Evolutionary conservation across 2,888 invertebrate genomes (phyloP).

Genomic region (Polymixis flavicincta): DNA sequence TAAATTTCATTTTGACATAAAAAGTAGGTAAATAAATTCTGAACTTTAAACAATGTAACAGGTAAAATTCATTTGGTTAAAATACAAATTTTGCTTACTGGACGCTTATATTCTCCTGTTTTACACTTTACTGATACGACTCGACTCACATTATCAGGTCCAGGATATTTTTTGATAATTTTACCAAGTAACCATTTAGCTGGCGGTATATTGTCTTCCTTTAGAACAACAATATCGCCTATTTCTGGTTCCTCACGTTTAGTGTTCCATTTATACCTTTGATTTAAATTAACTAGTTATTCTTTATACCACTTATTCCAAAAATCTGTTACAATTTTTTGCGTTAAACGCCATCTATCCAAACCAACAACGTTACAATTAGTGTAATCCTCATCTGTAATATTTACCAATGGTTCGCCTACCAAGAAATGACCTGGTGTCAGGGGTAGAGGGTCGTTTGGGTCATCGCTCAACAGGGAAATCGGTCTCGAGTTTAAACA

Average conservation of each 20-base stretch:
- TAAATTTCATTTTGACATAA: not conserved
- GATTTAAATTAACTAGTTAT: too few relatives aligned
- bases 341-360: not conserved
- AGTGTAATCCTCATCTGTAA: constrained; percentile 1
- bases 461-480: not conserved
- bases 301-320: too few relatives aligned
- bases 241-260: not conserved
- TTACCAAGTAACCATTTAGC: too few relatives aligned
- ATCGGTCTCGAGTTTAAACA: not conserved
- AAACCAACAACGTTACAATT: not conserved
- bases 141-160: too few relatives aligned
- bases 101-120: too few relatives aligned
- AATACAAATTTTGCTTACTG: too few relatives aligned
- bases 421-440: not conserved
- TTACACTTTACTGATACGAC: too few relatives aligned
- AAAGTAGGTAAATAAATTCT: not conserved
- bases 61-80: too few relatives aligned
- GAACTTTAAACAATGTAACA: not conserved
- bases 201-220: too few relatives aligned
- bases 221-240: not conserved
- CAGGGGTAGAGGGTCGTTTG: too few relatives aligned
- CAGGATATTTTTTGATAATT: too few relatives aligned
- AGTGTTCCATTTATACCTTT: not conserved
- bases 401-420: not conserved
- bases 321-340: not conserved